phyloP scores from a whole-genome alignment of 2,888 invertebrate genomes.

The Charanyca ferruginea region DNA sequence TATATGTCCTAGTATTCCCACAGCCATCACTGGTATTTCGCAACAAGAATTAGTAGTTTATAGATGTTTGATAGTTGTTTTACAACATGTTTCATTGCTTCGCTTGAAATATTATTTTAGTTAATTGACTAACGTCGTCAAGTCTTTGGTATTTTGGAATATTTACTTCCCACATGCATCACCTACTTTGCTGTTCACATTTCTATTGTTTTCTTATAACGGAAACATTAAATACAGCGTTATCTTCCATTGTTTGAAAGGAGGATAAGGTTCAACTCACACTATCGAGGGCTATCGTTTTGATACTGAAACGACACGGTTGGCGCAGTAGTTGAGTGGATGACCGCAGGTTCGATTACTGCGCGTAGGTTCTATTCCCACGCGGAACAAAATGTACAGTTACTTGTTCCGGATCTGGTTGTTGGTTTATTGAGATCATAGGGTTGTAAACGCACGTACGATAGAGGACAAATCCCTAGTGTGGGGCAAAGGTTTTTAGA shows the following conservation, averaged over 20 bases:
- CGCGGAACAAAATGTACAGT: too few relatives aligned
- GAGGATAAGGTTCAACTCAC: conserved; percentile 32
- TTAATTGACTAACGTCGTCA: conserved; percentile 21
- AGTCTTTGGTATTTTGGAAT: conserved; percentile 44
- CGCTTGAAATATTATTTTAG: conserved; percentile 25
- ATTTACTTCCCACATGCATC: conserved; percentile 46
- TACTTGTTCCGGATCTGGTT: too few relatives aligned
- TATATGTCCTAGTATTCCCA: conserved; percentile 30
- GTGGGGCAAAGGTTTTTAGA: too few relatives aligned
- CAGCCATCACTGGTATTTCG: conserved; percentile 31
- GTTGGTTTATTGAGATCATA: too few relatives aligned
- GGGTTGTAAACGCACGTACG: too few relatives aligned
- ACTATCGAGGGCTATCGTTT: conserved; percentile 4
- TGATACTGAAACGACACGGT: background rate
- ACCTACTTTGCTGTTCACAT: conserved; percentile 40
- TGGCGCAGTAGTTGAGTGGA: too few relatives aligned
- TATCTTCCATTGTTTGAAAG: conserved; percentile 41
- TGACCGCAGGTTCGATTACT: too few relatives aligned
- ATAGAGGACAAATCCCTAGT: too few relatives aligned
- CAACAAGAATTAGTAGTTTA: conserved; percentile 52
- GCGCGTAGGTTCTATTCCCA: too few relatives aligned
- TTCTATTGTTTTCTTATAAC: conserved; percentile 25
- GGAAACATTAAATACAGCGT: conserved; percentile 41
- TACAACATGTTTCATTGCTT: conserved; percentile 49
- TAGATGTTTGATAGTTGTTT: conserved; percentile 53